Percentiles rank a stretch among this genome's conserved stretches.
These are phyloP conservation scores for Pelagia noctiluca DNA, from an alignment of 30 jellyfish, hydroid and myxozoan species.

Conservation along the genomic window DNA sequence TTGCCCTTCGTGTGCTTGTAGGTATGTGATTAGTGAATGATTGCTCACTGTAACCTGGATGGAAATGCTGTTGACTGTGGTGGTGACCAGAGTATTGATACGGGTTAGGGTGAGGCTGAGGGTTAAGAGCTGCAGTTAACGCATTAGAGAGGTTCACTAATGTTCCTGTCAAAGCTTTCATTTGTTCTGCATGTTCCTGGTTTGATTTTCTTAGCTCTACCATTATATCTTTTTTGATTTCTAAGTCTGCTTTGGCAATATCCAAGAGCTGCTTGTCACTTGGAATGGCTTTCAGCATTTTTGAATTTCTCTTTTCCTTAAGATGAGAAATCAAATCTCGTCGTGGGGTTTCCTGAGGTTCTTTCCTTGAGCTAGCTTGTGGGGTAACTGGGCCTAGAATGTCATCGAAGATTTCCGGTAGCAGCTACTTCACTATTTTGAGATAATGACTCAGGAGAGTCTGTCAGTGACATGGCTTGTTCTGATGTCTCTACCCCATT, in stretches of 20 bases:
- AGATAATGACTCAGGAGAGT: background rate
- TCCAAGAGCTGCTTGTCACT: slow-evolving; percentile 52
- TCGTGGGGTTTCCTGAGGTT: slow-evolving; percentile 3
- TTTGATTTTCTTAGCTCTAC: slow-evolving; percentile 30
- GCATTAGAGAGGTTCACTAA: slow-evolving; percentile 49
- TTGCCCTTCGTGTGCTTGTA: background rate
- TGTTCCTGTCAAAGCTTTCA: slow-evolving; percentile 45
- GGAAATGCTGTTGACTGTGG: background rate
- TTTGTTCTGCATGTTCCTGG: slow-evolving; percentile 21
- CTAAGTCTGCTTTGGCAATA: slow-evolving; percentile 43
- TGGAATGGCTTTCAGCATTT: slow-evolving; percentile 42
- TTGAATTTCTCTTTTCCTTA: slow-evolving; percentile 20
- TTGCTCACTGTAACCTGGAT: background rate
- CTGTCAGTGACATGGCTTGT: background rate
- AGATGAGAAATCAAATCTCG: slow-evolving; percentile 37
- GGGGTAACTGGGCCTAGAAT: background rate
- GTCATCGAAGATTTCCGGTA: background rate
- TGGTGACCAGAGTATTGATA: background rate
- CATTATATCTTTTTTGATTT: slow-evolving; percentile 42
- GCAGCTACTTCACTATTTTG: slow-evolving; percentile 32
- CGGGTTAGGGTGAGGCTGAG: background rate
- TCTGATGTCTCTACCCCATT: slow-evolving; percentile 42
- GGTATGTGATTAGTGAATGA: background rate
- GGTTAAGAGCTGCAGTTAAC: slow-evolving; percentile 56
- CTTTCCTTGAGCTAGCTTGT: background rate